Evolutionary conservation across 2,797 vertebrate species (phyloP).

Genomic region (Characodon lateralis): DNA sequence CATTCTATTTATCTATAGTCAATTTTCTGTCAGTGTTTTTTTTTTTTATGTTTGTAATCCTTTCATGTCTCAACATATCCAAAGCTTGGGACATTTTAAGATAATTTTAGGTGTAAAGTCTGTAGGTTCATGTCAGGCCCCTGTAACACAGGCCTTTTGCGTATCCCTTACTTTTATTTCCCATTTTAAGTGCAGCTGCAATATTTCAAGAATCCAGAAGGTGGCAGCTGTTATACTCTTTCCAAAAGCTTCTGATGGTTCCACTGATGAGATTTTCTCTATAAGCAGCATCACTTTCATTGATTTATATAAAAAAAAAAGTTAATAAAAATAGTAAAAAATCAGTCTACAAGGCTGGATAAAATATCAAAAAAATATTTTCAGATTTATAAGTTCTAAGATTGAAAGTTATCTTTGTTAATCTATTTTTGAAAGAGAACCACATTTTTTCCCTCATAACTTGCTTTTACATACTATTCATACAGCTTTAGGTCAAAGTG

Average conservation of each 20-base stretch:
- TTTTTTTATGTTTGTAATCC: not conserved
- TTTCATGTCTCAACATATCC: too few species aligned
- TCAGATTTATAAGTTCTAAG: not conserved
- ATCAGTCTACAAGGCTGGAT: not conserved
- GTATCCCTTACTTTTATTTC: not conserved
- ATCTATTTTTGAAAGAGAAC: not conserved
- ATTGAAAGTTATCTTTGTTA: not conserved
- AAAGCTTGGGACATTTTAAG: too few species aligned
- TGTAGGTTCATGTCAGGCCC: not conserved
- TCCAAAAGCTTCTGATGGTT: constrained; percentile 46
- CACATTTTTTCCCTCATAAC: not conserved
- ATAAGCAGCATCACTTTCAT: constrained; percentile 4
- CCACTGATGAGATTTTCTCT: not conserved
- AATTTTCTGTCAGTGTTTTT: not conserved
- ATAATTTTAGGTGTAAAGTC: too few species aligned
- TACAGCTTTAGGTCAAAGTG: not conserved
- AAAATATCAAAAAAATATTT: not conserved
- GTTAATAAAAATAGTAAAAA: not conserved
- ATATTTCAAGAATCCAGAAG: constrained; percentile 77
- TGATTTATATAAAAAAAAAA: not conserved
- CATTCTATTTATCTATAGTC: fast-evolving
- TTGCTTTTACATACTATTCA: not conserved
- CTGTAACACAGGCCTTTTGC: not conserved
- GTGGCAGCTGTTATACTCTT: constrained; percentile 83
- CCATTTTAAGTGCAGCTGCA: constrained; percentile 50